These are phyloP conservation scores for Drosophila parvula DNA, from an alignment of 1,140 invertebrate species.

Conservation along the genomic window DNA sequence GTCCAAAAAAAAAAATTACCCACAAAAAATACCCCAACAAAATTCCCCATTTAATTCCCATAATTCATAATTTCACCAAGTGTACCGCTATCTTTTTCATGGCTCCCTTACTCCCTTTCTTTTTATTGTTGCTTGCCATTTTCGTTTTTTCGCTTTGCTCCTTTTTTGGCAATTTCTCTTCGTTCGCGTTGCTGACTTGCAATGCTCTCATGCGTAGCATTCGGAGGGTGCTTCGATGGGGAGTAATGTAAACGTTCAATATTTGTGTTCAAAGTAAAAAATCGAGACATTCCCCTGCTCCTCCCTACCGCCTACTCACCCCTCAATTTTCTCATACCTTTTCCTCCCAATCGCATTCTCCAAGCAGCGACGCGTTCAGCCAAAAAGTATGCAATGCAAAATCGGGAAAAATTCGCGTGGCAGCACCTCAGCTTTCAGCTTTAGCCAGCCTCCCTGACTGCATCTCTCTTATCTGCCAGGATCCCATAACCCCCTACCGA, in stretches of 20 bases:
- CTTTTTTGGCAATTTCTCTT: conserved; percentile 78
- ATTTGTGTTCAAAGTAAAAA: conserved; percentile 77
- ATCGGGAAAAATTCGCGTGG: conserved; percentile 60
- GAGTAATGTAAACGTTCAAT: conserved; percentile 75
- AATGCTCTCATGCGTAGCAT: conserved; percentile 76
- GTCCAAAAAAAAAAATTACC: no score
- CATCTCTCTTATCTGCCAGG: conserved; percentile 23
- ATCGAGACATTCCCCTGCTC: conserved; percentile 42
- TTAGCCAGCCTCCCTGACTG: conserved; percentile 19
- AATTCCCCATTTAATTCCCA: neutral
- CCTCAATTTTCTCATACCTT: neutral
- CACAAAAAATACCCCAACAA: neutral
- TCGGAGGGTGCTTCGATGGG: neutral
- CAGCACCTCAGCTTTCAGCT: conserved; percentile 43
- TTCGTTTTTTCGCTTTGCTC: conserved; percentile 45
- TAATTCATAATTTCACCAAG: conserved; percentile 8
- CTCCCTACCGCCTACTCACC: no score
- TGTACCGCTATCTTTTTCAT: conserved; percentile 58
- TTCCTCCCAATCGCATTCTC: conserved; percentile 18
- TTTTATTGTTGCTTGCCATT: conserved; percentile 48
- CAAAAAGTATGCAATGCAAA: conserved; percentile 80
- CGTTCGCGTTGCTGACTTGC: conserved; percentile 76
- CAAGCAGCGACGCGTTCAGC: conserved; percentile 67
- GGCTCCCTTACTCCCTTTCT: conserved; percentile 32
- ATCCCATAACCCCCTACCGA: neutral